These are phyloP conservation scores for Poeciliopsis turrubarensis DNA, from an alignment of 2,113 vertebrate genomes.

Conservation along the genomic window DNA sequence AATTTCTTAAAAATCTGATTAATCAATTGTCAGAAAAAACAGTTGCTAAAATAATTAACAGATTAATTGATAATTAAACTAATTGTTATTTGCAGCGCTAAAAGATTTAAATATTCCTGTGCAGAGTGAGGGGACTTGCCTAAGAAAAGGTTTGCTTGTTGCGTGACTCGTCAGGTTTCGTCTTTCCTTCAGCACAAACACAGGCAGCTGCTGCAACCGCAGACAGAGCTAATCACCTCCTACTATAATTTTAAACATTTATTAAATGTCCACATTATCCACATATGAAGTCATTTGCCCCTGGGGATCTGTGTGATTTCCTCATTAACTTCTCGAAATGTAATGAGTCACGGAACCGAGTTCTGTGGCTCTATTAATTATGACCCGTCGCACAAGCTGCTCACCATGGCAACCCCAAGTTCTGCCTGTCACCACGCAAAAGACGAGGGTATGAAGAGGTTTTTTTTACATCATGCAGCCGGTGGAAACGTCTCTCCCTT, in stretches of 20 bases:
- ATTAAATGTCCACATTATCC: slow-evolving; percentile 44
- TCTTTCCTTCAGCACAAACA: slow-evolving; percentile 43
- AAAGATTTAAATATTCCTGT: neutral
- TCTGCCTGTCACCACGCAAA: slow-evolving; percentile 68
- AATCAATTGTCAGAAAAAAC: too few relatives aligned
- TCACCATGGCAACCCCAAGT: slow-evolving; percentile 75
- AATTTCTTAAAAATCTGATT: too few relatives aligned
- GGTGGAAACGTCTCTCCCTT: slow-evolving; percentile 41
- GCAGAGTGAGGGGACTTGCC: slow-evolving; percentile 39
- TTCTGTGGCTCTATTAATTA: slow-evolving; percentile 67
- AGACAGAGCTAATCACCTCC: slow-evolving; percentile 25
- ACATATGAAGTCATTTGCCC: slow-evolving; percentile 46
- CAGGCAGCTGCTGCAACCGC: slow-evolving; percentile 6
- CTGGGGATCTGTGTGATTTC: slow-evolving; percentile 61
- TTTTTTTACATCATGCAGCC: slow-evolving; percentile 53
- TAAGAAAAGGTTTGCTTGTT: slow-evolving; percentile 63
- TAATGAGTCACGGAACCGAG: slow-evolving; percentile 62
- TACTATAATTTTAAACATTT: slow-evolving; percentile 37
- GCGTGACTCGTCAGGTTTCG: slow-evolving; percentile 59
- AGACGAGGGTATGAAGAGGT: slow-evolving; percentile 69
- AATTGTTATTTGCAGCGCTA: too few relatives aligned
- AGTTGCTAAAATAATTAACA: too few relatives aligned
- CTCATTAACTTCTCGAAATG: slow-evolving; percentile 63
- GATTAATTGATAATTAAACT: too few relatives aligned
- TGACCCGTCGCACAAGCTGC: slow-evolving; percentile 45